Conservation (phyloP, 2,113 vertebrate species). For the Nycticorax nycticorax region DNA sequence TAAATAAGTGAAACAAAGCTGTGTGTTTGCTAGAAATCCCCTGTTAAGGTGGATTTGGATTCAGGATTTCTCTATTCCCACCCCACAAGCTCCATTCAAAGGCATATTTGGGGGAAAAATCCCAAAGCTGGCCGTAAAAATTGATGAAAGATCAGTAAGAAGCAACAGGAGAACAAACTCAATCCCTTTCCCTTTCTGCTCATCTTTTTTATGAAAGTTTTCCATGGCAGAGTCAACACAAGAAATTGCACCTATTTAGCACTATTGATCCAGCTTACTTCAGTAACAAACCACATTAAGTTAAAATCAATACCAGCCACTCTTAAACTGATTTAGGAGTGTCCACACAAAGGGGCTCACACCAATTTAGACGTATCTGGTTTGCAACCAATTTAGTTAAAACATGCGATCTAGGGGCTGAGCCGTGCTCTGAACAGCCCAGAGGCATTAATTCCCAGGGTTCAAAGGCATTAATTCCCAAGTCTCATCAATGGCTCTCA, state of each 20-base stretch:
- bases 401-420: not conserved
- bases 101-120: not conserved
- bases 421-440: not conserved
- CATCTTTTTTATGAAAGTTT: constrained; percentile 9
- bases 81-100: not conserved
- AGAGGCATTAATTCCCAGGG: not conserved
- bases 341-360: constrained; percentile 48
- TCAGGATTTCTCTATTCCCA: not conserved
- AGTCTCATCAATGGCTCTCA: not conserved
- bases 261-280: constrained; percentile 63
- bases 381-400: constrained; percentile 40
- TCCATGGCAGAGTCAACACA: not conserved
- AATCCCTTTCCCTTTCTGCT: not conserved
- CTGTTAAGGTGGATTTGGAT: not conserved
- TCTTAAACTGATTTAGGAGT: constrained; percentile 66
- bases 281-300: constrained; percentile 67
- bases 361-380: constrained; percentile 44
- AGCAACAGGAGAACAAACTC: not conserved
- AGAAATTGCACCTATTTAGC: constrained; percentile 58
- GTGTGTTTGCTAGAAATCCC: not conserved
- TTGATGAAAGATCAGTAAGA: not conserved
- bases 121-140: not conserved
- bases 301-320: constrained; percentile 60
- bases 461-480: constrained; percentile 24
- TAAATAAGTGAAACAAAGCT: not conserved